phyloP scores from a whole-genome alignment of 1,140 invertebrate genomes.

The Belonocnema kinseyi region DNA sequence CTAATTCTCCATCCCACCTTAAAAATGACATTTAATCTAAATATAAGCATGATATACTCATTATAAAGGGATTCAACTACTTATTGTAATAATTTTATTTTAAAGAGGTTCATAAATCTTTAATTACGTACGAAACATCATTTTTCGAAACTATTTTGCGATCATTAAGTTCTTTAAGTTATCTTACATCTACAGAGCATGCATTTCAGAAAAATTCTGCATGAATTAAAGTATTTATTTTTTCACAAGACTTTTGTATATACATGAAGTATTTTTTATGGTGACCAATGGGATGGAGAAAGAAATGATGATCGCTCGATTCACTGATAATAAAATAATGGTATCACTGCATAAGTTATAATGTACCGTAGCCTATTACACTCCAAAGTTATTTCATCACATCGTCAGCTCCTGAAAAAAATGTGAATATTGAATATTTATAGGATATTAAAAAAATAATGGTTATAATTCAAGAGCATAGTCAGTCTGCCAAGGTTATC shows the following conservation, averaged over 20 bases:
- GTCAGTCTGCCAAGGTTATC: slow-evolving; percentile 71
- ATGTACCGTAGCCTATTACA: slow-evolving; percentile 53
- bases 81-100: no score
- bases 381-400: slow-evolving; percentile 66
- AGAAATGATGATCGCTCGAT: slow-evolving; percentile 48
- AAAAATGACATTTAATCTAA: no score
- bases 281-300: slow-evolving; percentile 43
- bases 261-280: slow-evolving; percentile 60
- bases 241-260: slow-evolving; percentile 69
- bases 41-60: no score
- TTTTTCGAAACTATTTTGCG: no score
- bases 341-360: slow-evolving; percentile 53
- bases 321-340: slow-evolving; percentile 61
- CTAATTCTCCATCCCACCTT: no score
- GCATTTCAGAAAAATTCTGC: not conserved
- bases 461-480: slow-evolving; percentile 34
- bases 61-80: no score
- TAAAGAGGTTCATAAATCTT: no score
- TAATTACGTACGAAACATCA: no score
- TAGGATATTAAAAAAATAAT: not conserved
- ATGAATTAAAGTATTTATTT: slow-evolving; percentile 54
- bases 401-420: slow-evolving; percentile 72
- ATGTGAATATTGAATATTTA: slow-evolving; percentile 36
- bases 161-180: no score
- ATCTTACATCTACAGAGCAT: not conserved